A percentile compares a stretch with the other conserved stretches of the same genome.
These are phyloP conservation scores for Melinaea marsaeus DNA, from an alignment of 2,888 invertebrate species.

Conservation along the genomic window DNA sequence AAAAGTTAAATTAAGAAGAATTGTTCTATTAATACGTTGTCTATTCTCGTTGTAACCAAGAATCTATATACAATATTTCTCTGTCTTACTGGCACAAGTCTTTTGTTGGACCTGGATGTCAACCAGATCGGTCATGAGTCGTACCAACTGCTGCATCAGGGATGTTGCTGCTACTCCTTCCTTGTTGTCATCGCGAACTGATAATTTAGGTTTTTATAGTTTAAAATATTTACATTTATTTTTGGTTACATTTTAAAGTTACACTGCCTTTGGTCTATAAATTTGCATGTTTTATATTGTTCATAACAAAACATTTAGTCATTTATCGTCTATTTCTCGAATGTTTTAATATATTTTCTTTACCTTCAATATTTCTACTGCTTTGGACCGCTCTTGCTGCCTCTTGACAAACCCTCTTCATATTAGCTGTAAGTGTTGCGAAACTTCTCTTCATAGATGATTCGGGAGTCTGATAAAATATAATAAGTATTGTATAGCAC, in stretches of 20 bases:
- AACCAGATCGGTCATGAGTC: constrained; percentile 58
- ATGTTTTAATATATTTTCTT: too few relatives aligned
- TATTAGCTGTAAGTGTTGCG: constrained; percentile 44
- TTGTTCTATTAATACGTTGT: too few relatives aligned
- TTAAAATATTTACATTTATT: not conserved
- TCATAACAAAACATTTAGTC: too few relatives aligned
- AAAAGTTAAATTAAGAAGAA: constrained; percentile 5
- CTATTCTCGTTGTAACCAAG: not conserved
- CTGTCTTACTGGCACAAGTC: constrained; percentile 57
- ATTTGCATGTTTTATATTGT: too few relatives aligned
- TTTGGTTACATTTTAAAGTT: not conserved
- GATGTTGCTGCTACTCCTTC: constrained; percentile 42
- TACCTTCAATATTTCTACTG: constrained; percentile 47
- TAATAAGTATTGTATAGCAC: not conserved
- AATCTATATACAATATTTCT: not conserved
- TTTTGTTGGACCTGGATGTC: constrained; percentile 62
- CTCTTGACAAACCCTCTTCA: constrained; percentile 55
- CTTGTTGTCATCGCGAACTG: constrained; percentile 41
- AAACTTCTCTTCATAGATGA: constrained; percentile 42
- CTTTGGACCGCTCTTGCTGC: constrained; percentile 51
- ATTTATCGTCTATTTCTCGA: too few relatives aligned
- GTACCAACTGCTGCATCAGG: constrained; percentile 61
- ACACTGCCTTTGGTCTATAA: too few relatives aligned
- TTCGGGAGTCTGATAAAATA: constrained; percentile 35
- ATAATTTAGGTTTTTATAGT: not conserved